Evolutionary conservation across 1,140 invertebrate species (phyloP), one percentile per base, ranked within the genome.

Genomic region (Tetramorium alpestre): DNA sequence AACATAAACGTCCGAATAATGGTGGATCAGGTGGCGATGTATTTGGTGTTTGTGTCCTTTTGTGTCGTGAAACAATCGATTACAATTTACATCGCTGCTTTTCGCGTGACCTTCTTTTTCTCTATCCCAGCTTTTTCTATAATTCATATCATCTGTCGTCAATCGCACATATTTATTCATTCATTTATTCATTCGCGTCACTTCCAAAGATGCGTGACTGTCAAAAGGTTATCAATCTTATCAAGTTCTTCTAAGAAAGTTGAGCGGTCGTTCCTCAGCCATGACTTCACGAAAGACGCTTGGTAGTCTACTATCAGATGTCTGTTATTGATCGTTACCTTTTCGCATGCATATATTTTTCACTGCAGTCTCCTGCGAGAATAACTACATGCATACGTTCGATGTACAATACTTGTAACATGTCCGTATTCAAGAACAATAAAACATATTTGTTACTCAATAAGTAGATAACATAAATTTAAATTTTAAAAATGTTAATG

Each of bases 1-100:
- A 84, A 75, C 69, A 73, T 62, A 84, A 75, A 75, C 69, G 51
- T 80, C 10, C 64, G 38, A 70, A 84, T 84, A 84, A 84, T 44
- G 33, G 51, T 44, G 44, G 69, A 84, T 84, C 80, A 62, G n/a
- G 28, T 33, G 69, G 8, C 56, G 69, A 73, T 56, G 44, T 75
- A 75, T 84, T 47, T 44, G 62, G 60, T 54, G 33, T 47, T 18
- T 47, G 6, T 25, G 13, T 47, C 16, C 64, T 73, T 25, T 73
- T 25, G 18, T n/a, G 44, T 28, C 69, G 69, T 8, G 6, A 75
- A 62, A 84, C 69, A 73, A 84, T 84, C 80, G 80, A 84, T 84
- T 73, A 47, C 41, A 47, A 84, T 73, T 84, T 49, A 75, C 25
- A 18, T 49, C 41, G 13, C 69, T 60, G 7, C 41, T 75, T 75